Conservation (phyloP, 2,113 vertebrate species). For the Chelonoidis abingdonii region DNA sequence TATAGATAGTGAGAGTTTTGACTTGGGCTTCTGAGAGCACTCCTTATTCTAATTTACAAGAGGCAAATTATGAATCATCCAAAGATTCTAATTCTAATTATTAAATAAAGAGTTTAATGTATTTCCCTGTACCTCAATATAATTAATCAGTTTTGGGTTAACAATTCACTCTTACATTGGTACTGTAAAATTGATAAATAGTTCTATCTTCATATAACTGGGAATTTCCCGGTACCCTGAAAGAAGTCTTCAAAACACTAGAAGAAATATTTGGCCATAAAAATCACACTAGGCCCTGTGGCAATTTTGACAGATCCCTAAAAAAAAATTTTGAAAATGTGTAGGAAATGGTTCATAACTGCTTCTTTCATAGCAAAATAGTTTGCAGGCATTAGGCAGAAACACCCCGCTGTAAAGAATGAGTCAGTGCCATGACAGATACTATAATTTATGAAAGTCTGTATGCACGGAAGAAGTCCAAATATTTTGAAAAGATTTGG, state of each 20-base stretch:
- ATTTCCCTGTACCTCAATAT: neutral
- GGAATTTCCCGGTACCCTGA: neutral
- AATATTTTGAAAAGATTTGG: neutral
- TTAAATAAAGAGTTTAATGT: neutral
- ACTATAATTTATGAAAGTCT: neutral
- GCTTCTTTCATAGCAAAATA: neutral
- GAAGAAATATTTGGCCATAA: neutral
- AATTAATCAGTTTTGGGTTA: neutral
- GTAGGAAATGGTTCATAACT: neutral
- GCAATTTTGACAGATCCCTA: neutral
- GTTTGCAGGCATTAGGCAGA: neutral
- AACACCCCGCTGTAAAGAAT: neutral
- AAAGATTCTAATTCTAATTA: neutral
- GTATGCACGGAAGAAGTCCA: neutral
- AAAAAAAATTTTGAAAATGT: neutral
- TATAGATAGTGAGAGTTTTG: neutral
- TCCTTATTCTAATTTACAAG: neutral
- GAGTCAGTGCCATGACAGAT: accelerated
- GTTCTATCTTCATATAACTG: neutral
- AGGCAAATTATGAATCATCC: neutral
- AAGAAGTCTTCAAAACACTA: neutral
- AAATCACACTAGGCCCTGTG: neutral
- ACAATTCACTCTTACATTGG: neutral
- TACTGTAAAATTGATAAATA: slow-evolving; percentile 2
- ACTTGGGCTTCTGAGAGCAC: neutral